Evolutionary conservation across 2,888 invertebrate species (phyloP).

Genomic region (Lasioglossum leucozonium): DNA sequence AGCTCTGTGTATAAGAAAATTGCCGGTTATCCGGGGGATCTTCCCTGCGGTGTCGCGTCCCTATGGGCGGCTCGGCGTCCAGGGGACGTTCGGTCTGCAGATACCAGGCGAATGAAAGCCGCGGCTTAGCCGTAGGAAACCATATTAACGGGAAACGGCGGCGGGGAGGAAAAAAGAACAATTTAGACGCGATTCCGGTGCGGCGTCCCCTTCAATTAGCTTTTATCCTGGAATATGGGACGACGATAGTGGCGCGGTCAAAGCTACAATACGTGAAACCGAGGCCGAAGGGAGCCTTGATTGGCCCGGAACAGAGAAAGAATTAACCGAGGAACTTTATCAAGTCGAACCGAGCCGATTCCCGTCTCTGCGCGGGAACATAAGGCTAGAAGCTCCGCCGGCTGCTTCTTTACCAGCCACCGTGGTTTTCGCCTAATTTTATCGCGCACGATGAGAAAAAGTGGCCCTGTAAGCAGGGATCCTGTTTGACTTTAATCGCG

Average conservation of each 20-base stretch:
- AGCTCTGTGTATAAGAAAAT: constrained; percentile 39
- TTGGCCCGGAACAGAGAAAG: constrained; percentile 27
- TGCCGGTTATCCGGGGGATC: constrained; percentile 40
- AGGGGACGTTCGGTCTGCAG: constrained; percentile 22
- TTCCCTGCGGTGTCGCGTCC: constrained; percentile 23
- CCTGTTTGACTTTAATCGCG: background rate
- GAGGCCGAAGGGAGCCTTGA: constrained; percentile 39
- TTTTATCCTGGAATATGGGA: constrained; percentile 55
- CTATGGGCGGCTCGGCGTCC: constrained; percentile 9
- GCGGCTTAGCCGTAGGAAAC: constrained; percentile 32
- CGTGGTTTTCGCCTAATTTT: background rate
- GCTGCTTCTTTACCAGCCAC: background rate
- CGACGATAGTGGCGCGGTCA: constrained; percentile 23
- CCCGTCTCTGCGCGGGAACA: background rate
- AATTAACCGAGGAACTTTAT: constrained; percentile 41
- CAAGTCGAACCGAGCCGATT: background rate
- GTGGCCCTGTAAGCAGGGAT: background rate
- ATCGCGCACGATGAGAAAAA: background rate
- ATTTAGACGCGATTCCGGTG: constrained; percentile 48
- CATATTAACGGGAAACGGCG: constrained; percentile 30
- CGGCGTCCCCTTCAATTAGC: constrained; percentile 54
- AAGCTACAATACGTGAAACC: constrained; percentile 18
- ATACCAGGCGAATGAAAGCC: constrained; percentile 20
- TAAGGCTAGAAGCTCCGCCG: background rate
- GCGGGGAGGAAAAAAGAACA: constrained; percentile 26